Base-by-base conservation (phyloP, 92 coral and sea anemone species). In the Pocillopora meandrina region DNA sequence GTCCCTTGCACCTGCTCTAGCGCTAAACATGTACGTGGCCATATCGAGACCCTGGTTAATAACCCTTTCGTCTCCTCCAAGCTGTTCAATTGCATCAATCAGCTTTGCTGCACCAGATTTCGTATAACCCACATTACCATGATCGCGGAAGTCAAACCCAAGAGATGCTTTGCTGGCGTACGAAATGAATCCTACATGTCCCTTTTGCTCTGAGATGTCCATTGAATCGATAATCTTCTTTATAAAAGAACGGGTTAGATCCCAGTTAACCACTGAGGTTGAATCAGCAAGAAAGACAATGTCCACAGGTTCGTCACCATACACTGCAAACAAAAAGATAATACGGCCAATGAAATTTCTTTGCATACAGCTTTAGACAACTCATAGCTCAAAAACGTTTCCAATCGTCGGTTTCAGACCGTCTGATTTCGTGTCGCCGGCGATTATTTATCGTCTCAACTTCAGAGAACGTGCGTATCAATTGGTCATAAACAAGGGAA, bases 231-330 rank as follows among this genome's bases (percentile, higher is more conserved):
- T 75, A 12, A 88, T 69, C 8, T 65, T 34, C 21, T 90, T 93
- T 15, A 90, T 84, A 67, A 84, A 93, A 62, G 67, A 31, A 17
- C 69, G 89, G 34, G 81, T 82, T 72, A 70, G 76, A 21, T 67
- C 62, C 83, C 90, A 93, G 68, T 65, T 79, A 9, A 87, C 91
- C 23, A 72, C 62, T 17, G 71, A 75, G 31, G 96, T 90, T 47
- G 89, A 81, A 75, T 93, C 96, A 69, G 89, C 81, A 33, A 93
- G 31, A 82, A 93, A 93, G 9, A 89, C 93, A 47, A 93, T 84
- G 73, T 93, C 96, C 31, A 88, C 49, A 10, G 82, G 82, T 65
- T 20, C 65, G 36, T 34, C 23, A 59, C 21, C 78, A 59, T 59
- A 82, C 8, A 70, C 86, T 82, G 70, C 26, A 15, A 9, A 71